Evolutionary conservation across 2,113 vertebrate genomes (phyloP).

Genomic region (Xenopus borealis): DNA sequence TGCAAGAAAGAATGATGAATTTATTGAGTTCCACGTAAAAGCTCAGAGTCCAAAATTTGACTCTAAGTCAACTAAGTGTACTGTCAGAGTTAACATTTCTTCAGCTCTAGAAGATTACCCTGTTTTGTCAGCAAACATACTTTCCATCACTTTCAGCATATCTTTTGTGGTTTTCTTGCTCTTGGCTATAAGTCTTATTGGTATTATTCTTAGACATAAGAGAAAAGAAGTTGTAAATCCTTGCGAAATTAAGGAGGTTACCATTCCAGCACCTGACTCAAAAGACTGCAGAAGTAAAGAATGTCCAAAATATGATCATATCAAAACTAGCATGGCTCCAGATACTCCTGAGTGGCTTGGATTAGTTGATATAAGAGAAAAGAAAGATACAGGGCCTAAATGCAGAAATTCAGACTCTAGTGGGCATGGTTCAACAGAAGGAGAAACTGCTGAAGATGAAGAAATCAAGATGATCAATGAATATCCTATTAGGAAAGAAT

Average conservation of each 20-base stretch:
- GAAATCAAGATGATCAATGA: conserved; percentile 86
- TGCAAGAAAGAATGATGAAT: conserved; percentile 49
- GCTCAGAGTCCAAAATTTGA: conserved; percentile 76
- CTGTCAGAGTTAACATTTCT: conserved; percentile 78
- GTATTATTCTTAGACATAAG: conserved; percentile 70
- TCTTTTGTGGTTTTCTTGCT: conserved; percentile 72
- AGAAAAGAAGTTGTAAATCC: conserved; percentile 56
- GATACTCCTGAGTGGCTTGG: conserved; percentile 63
- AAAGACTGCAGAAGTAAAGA: not conserved
- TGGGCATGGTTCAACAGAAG: conserved; percentile 77
- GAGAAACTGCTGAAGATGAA: conserved; percentile 82
- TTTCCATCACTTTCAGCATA: conserved; percentile 65
- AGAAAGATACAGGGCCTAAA: conserved; percentile 51
- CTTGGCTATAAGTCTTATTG: conserved; percentile 62
- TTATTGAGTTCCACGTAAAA: conserved; percentile 70
- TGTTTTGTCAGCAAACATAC: conserved; percentile 51
- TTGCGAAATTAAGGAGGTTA: conserved; percentile 55
- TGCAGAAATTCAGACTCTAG: conserved; percentile 74
- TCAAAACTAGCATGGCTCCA: conserved; percentile 33
- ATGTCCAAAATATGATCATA: conserved; percentile 50
- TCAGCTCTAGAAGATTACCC: conserved; percentile 58
- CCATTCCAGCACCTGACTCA: conserved; percentile 47
- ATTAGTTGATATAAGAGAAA: conserved; percentile 56
- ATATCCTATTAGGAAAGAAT: conserved; percentile 63
- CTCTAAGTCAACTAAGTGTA: conserved; percentile 75